Percentiles rank a stretch among this genome's conserved stretches.
Evolutionary conservation across 2,113 vertebrate species (phyloP).

Genomic region (Lagopus muta): DNA sequence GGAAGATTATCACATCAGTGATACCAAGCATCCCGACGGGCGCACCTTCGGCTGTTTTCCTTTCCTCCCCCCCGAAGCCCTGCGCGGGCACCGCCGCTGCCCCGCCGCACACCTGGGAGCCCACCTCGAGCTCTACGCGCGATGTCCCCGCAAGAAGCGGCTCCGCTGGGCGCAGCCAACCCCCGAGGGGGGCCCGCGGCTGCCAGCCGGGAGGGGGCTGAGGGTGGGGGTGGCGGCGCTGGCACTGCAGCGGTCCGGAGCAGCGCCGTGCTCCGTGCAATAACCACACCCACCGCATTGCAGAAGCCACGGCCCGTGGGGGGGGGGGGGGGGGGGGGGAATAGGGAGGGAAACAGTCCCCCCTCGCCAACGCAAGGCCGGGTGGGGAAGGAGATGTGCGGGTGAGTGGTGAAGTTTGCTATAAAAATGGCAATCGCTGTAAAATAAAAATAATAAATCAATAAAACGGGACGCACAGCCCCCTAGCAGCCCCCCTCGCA

Average conservation of each 20-base stretch:
- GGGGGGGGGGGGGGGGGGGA: neutral
- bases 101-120: neutral
- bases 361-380: neutral
- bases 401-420: neutral
- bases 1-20: neutral
- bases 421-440: neutral
- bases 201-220: neutral
- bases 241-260: constrained; percentile 73
- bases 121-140: neutral
- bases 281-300: constrained; percentile 87
- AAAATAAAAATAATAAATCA: too few species aligned
- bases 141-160: neutral
- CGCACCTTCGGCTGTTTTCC: neutral
- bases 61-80: neutral
- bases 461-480: too few species aligned
- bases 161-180: too few species aligned
- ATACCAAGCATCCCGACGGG: neutral
- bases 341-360: neutral
- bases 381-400: too few species aligned
- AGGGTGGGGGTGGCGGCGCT: neutral
- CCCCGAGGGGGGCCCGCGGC: neutral
- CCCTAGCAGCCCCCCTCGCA: too few species aligned
- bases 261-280: constrained; percentile 52
- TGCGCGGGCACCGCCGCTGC: neutral
- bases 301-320: constrained; percentile 74